phyloP scores from a whole-genome alignment of 1,140 invertebrate genomes.

The Papilio helenus region DNA sequence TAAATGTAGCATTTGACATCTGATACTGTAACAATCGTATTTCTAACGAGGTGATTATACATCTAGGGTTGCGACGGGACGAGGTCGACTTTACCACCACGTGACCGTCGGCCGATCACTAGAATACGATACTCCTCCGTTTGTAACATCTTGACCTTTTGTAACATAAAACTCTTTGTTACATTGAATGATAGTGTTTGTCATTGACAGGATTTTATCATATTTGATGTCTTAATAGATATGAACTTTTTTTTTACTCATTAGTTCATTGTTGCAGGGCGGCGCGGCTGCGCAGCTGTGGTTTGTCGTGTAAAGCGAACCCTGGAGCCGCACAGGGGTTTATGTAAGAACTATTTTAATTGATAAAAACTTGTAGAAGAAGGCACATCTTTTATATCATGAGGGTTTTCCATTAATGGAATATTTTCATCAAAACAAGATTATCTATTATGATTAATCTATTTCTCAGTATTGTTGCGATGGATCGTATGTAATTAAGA shows the following conservation, averaged over 20 bases:
- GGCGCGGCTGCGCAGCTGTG: conserved; percentile 65
- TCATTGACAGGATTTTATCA: no score
- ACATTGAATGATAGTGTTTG: not conserved
- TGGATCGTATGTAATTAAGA: not conserved
- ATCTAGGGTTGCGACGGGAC: not conserved
- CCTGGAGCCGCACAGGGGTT: conserved; percentile 66
- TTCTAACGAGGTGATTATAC: conserved; percentile 17
- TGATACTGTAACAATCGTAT: conserved; percentile 17
- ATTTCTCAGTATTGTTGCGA: conserved; percentile 13
- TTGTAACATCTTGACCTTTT: conserved; percentile 20
- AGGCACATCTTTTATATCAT: not conserved
- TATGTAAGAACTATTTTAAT: conserved; percentile 49
- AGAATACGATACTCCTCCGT: not conserved
- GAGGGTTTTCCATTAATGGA: not conserved
- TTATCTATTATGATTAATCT: not conserved
- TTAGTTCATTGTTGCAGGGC: conserved; percentile 59
- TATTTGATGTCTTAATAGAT: no score
- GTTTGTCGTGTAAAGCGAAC: conserved; percentile 60
- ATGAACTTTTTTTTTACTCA: no score
- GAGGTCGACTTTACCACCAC: conserved; percentile 15
- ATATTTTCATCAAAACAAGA: not conserved
- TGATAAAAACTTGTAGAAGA: not conserved
- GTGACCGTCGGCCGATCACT: not conserved
- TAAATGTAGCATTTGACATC: conserved; percentile 22
- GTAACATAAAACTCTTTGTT: conserved; percentile 9